A percentile compares a stretch with the other conserved stretches of the same genome.
These are phyloP conservation scores for Drosophila hydei DNA, from an alignment of 1,140 invertebrate genomes.

Conservation along the genomic window DNA sequence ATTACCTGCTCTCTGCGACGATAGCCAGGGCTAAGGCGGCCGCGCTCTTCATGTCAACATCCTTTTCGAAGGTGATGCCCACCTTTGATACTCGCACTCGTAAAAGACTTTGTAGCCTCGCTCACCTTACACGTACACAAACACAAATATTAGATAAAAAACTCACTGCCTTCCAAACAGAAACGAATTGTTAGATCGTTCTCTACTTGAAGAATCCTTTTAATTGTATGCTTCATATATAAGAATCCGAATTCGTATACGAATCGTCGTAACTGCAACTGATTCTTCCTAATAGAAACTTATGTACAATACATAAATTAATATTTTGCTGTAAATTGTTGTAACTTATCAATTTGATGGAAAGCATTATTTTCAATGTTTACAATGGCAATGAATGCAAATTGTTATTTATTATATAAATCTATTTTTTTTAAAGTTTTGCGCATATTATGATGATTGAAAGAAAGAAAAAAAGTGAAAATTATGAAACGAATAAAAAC, in stretches of 20 bases:
- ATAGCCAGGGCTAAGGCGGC: constrained; percentile 40
- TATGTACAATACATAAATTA: constrained; percentile 76
- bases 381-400: constrained; percentile 75
- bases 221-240: constrained; percentile 37
- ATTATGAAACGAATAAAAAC: constrained; percentile 72
- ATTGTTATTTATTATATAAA: constrained; percentile 81
- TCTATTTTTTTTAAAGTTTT: constrained; percentile 64
- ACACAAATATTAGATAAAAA: constrained; percentile 22
- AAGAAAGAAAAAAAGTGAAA: constrained; percentile 64
- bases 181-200: constrained; percentile 30
- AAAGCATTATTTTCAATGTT: constrained; percentile 71
- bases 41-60: constrained; percentile 23
- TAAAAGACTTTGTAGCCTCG: constrained; percentile 79
- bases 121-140: constrained; percentile 49
- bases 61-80: neutral
- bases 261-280: constrained; percentile 54
- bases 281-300: constrained; percentile 72
- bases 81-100: constrained; percentile 34
- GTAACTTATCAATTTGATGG: constrained; percentile 65
- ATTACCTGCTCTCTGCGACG: constrained; percentile 29
- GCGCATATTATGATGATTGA: constrained; percentile 48
- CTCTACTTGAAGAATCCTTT: constrained; percentile 41
- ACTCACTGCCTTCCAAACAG: constrained; percentile 73
- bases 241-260: constrained; percentile 19
- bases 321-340: constrained; percentile 71